Conservation (phyloP, 1,140 invertebrate species). For the Notospermus geniculatus region DNA sequence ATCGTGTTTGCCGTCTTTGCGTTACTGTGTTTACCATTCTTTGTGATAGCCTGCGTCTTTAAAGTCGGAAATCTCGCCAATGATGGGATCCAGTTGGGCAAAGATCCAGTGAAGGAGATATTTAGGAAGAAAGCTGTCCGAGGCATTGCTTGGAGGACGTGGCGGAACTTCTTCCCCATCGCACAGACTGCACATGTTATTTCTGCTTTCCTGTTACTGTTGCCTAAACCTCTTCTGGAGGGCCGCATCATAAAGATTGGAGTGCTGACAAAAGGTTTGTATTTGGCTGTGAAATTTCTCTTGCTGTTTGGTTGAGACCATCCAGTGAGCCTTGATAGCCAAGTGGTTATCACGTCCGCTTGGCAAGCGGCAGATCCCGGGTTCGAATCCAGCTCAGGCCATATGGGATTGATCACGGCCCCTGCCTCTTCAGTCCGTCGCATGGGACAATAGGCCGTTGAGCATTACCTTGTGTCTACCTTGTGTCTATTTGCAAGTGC, state of each 20-base stretch:
- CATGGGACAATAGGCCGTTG: too few relatives aligned
- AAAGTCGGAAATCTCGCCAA: conserved; percentile 42
- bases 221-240: conserved; percentile 37
- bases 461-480: too few relatives aligned
- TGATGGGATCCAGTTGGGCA: conserved; percentile 41
- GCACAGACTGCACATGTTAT: conserved; percentile 37
- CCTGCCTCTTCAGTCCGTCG: too few relatives aligned
- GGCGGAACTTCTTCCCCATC: conserved; percentile 38
- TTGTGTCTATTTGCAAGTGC: too few relatives aligned
- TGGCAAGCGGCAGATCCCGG: too few relatives aligned
- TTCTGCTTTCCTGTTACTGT: conserved; percentile 36
- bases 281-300: too few relatives aligned
- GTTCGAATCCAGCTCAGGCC: too few relatives aligned
- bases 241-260: conserved; percentile 14
- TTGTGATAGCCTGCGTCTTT: conserved; percentile 33
- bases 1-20: conserved; percentile 34
- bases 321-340: too few relatives aligned
- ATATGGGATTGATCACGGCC: too few relatives aligned
- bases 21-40: conserved; percentile 36
- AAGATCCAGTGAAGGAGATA: conserved; percentile 30
- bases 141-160: conserved; percentile 18
- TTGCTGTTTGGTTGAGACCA: too few relatives aligned
- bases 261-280: too few relatives aligned
- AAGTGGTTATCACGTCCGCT: too few relatives aligned
- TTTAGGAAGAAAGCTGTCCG: not conserved